Evolutionary conservation across 2,888 invertebrate genomes (phyloP).

Genomic region (Acanthacorydalis orientalis): DNA sequence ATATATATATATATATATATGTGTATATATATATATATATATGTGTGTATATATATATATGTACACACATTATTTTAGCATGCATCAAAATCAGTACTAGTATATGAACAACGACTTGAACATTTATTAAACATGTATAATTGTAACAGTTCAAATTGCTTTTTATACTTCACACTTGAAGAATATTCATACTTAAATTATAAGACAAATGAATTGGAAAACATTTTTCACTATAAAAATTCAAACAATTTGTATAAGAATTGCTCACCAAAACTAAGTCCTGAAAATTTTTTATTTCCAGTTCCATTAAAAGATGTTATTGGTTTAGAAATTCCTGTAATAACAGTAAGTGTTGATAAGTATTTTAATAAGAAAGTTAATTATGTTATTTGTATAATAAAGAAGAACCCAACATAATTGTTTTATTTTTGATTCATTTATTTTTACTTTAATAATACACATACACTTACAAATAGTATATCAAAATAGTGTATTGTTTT

Average conservation of each 20-base stretch:
- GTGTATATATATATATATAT: no score
- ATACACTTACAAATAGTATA: no score
- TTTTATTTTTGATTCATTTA: no score
- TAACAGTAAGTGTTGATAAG: conserved; percentile 29
- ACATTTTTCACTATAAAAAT: background rate
- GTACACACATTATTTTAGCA: background rate
- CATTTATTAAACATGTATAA: background rate
- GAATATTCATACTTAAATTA: background rate
- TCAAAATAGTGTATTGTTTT: no score
- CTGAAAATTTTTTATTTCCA: conserved; percentile 53
- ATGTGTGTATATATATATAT: no score
- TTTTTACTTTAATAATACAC: no score
- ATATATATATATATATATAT: no score
- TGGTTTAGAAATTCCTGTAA: conserved; percentile 29
- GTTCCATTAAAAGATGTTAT: conserved; percentile 33
- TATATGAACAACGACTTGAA: background rate
- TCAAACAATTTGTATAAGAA: background rate
- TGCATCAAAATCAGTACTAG: background rate
- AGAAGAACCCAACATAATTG: no score
- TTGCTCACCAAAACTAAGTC: conserved; percentile 23
- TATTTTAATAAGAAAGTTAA: no score
- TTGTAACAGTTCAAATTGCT: background rate
- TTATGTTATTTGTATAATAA: no score
- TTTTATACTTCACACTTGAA: background rate
- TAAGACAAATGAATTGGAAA: background rate